Conservation (phyloP, 2,888 invertebrate genomes). For the Melanostoma mellinum region DNA sequence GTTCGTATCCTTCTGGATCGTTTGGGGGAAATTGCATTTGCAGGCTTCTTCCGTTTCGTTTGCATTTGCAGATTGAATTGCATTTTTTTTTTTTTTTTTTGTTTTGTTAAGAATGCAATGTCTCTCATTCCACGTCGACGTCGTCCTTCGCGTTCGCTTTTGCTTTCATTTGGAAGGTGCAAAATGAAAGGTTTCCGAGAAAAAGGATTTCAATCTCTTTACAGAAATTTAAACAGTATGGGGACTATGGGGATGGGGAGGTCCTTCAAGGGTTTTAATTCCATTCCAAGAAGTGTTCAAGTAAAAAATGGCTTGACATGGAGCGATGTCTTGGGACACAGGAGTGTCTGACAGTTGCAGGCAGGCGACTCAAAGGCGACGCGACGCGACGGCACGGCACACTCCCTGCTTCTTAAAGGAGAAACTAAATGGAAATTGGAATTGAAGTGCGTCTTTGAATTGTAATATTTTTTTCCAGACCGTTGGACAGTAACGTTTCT, state of each 20-base stretch:
- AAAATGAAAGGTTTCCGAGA: constrained; percentile 52
- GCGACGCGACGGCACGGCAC: background rate
- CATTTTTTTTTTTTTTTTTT: constrained; percentile 31
- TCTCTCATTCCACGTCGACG: background rate
- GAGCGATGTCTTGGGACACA: background rate
- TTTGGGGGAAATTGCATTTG: constrained; percentile 63
- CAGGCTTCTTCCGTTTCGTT: constrained; percentile 65
- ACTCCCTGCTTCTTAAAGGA: background rate
- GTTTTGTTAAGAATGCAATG: too few species aligned
- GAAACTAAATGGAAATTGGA: constrained; percentile 35
- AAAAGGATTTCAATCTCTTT: constrained; percentile 52
- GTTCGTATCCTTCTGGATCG: constrained; percentile 29
- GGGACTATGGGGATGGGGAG: background rate
- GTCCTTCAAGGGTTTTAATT: constrained; percentile 36
- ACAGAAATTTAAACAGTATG: background rate
- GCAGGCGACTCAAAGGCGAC: constrained; percentile 5
- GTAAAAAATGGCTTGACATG: constrained; percentile 24
- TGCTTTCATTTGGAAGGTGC: constrained; percentile 44
- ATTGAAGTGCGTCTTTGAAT: constrained; percentile 26
- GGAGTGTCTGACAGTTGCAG: constrained; percentile 3
- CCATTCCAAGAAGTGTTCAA: constrained; percentile 23
- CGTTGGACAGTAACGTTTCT: constrained; percentile 3
- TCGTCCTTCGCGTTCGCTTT: constrained; percentile 6
- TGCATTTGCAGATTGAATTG: constrained; percentile 61
- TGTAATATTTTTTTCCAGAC: constrained; percentile 20